Percentiles rank a stretch among this genome's conserved stretches.
Evolutionary conservation across 2,888 invertebrate genomes (phyloP).

Genomic region (Hypselothyrea guttata): DNA sequence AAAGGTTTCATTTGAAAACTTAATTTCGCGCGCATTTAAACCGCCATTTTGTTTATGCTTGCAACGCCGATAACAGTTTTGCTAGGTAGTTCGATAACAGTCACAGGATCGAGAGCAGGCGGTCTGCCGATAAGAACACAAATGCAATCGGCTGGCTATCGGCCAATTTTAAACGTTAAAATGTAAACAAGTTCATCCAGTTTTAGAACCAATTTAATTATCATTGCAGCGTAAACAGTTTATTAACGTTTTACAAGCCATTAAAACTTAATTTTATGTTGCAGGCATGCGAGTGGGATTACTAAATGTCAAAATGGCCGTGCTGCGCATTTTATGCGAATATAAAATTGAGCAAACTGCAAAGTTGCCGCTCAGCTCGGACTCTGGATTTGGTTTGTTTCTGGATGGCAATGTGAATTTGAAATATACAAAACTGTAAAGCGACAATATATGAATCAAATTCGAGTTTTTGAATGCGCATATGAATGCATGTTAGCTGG

Average conservation of each 20-base stretch:
- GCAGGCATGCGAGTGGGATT: conserved; percentile 61
- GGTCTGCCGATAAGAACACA: no score
- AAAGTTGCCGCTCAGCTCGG: conserved; percentile 45
- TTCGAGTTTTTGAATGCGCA: neutral
- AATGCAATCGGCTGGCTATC: no score
- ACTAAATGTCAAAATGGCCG: conserved; percentile 53
- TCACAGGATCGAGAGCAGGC: no score
- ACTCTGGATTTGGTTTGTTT: conserved; percentile 56
- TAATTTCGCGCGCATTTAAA: no score
- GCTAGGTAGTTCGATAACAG: no score
- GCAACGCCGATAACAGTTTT: no score
- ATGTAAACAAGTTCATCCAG: no score
- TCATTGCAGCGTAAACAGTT: no score
- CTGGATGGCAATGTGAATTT: conserved; percentile 56
- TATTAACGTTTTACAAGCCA: no score
- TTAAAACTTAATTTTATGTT: neutral
- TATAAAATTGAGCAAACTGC: conserved; percentile 53
- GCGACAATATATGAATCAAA: conserved; percentile 22
- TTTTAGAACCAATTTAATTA: neutral
- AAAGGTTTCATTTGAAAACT: neutral
- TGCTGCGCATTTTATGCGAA: conserved; percentile 55
- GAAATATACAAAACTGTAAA: conserved; percentile 53
- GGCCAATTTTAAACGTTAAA: no score
- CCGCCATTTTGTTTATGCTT: no score
- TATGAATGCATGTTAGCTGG: neutral